Evolutionary conservation across 1,140 invertebrate genomes (phyloP).

Genomic region (Oreohelix idahoensis): DNA sequence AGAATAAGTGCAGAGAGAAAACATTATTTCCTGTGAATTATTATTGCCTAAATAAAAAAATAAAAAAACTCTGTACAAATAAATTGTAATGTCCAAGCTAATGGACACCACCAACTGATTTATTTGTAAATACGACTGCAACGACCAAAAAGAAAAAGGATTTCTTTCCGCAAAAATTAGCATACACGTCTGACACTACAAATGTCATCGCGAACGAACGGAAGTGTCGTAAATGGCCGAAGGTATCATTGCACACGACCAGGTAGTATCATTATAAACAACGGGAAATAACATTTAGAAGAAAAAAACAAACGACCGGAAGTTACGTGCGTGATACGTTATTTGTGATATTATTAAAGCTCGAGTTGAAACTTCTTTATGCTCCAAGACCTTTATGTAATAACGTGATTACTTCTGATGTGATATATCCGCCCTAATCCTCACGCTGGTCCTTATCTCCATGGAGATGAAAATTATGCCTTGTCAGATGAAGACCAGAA

Average conservation of each 20-base stretch:
- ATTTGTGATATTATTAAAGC: neutral
- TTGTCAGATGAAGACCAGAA: neutral
- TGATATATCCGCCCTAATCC: neutral
- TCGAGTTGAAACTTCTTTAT: neutral
- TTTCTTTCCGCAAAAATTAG: no score
- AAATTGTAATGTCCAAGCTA: no score
- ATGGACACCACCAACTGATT: no score
- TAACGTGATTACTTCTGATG: neutral
- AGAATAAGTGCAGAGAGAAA: no score
- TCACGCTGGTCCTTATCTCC: neutral
- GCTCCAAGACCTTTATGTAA: neutral
- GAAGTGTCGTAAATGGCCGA: neutral
- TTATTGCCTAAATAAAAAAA: no score
- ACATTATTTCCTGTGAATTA: no score
- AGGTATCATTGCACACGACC: neutral
- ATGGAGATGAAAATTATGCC: neutral
- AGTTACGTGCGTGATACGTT: neutral
- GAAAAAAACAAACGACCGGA: neutral
- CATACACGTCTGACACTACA: neutral
- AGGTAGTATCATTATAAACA: neutral
- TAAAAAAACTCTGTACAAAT: no score
- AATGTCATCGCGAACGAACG: neutral
- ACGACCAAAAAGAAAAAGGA: no score
- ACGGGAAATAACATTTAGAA: neutral
- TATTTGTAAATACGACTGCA: no score